Evolutionary conservation across 2,888 invertebrate species (phyloP).

Genomic region (Alloscopus bannaensis): DNA sequence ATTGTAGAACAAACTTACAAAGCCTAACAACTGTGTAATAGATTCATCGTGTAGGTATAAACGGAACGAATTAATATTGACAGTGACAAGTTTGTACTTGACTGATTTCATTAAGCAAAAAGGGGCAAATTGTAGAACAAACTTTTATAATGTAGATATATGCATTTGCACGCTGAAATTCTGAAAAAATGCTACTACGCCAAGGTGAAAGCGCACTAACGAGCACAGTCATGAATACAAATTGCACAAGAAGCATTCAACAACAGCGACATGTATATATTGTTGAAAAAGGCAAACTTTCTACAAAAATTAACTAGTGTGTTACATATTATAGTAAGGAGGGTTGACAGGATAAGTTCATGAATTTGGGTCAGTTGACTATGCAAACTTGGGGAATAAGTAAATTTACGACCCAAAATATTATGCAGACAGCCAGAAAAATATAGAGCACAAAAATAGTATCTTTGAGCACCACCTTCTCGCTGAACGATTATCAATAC

Average conservation of each 20-base stretch:
- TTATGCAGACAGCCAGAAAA: slow-evolving; percentile 36
- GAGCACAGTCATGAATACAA: no score
- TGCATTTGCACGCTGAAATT: not conserved
- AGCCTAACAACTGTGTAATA: no score
- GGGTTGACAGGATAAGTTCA: slow-evolving; percentile 24
- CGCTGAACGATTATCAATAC: slow-evolving; percentile 4
- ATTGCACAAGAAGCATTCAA: not conserved
- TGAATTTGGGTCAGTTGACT: slow-evolving; percentile 31
- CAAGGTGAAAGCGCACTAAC: no score
- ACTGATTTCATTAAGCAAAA: not conserved
- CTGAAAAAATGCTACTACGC: not conserved
- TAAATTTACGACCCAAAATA: slow-evolving; percentile 38
- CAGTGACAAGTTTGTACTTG: no score
- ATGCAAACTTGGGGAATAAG: slow-evolving; percentile 36
- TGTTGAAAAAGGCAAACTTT: no score
- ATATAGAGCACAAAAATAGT: slow-evolving; percentile 19
- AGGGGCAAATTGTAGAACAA: not conserved
- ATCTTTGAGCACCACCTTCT: not conserved
- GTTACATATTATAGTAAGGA: slow-evolving; percentile 28
- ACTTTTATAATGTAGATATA: not conserved
- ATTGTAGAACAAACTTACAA: no score
- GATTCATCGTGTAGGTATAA: no score
- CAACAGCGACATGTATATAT: not conserved
- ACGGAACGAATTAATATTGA: no score
- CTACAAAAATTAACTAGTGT: no score